Evolutionary conservation across 2,113 vertebrate genomes (phyloP).

Genomic region (Erpornis zantholeuca): DNA sequence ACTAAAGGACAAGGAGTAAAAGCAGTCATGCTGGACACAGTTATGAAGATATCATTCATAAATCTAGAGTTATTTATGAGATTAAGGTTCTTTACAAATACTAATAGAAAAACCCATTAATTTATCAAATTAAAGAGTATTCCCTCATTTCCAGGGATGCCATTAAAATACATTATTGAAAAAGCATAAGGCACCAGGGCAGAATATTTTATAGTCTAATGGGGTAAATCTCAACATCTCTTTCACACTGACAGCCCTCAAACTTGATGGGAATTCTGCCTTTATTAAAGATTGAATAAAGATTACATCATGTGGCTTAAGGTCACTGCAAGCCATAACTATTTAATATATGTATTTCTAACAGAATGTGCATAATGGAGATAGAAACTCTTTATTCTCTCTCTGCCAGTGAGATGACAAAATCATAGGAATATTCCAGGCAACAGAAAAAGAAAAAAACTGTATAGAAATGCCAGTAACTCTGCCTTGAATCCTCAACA

Average conservation of each 20-base stretch:
- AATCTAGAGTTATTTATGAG: neutral
- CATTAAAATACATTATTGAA: constrained; percentile 10
- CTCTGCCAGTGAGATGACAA: neutral
- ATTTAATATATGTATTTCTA: neutral
- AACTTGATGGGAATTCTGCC: neutral
- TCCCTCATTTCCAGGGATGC: neutral
- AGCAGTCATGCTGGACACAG: neutral
- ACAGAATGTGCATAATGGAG: neutral
- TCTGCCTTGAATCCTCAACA: neutral
- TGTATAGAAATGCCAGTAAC: neutral
- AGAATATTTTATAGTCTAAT: neutral
- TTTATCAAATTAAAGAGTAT: neutral
- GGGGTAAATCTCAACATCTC: neutral
- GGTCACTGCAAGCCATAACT: neutral
- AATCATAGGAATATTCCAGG: neutral
- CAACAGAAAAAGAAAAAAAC: neutral
- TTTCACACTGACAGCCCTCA: neutral
- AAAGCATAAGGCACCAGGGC: neutral
- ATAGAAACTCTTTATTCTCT: neutral
- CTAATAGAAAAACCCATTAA: neutral
- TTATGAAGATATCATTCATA: neutral
- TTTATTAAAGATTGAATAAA: neutral
- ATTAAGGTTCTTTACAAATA: neutral
- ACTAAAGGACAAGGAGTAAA: neutral
- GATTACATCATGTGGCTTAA: neutral